phyloP scores from a whole-genome alignment of 2,888 invertebrate genomes.

The Fragum whitleyi region DNA sequence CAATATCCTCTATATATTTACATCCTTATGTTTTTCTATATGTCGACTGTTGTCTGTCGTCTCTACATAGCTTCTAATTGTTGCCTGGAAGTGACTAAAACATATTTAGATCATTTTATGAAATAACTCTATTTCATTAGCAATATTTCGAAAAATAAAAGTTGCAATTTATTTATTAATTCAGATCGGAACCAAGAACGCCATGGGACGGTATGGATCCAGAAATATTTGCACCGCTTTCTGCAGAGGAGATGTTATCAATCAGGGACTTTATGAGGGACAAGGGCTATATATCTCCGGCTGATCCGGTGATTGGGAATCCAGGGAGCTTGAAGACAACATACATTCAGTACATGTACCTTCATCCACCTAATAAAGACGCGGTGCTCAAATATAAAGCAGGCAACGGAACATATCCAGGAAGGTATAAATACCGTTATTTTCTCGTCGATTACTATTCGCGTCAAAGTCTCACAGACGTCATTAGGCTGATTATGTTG shows the following conservation, averaged over 20 bases:
- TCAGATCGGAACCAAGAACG: conserved; percentile 29
- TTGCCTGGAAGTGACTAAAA: too few relatives aligned
- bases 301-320: conserved; percentile 30
- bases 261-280: conserved; percentile 45
- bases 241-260: conserved; percentile 53
- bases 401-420: conserved; percentile 40
- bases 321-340: conserved; percentile 53
- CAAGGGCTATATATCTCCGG: conserved; percentile 38
- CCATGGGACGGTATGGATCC: conserved; percentile 53
- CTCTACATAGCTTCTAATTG: too few relatives aligned
- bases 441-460: neutral
- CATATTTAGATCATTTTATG: too few relatives aligned
- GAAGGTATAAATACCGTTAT: conserved; percentile 27
- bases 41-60: too few relatives aligned
- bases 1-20: too few relatives aligned
- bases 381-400: conserved; percentile 38
- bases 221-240: conserved; percentile 54
- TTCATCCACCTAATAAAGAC: conserved; percentile 51
- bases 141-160: too few relatives aligned
- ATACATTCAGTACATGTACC: conserved; percentile 51
- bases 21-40: too few relatives aligned
- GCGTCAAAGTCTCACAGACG: too few relatives aligned
- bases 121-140: too few relatives aligned
- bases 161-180: too few relatives aligned
- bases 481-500: neutral